phyloP scores from a whole-genome alignment of 2,113 vertebrate genomes.

The Propithecus coquereli region DNA sequence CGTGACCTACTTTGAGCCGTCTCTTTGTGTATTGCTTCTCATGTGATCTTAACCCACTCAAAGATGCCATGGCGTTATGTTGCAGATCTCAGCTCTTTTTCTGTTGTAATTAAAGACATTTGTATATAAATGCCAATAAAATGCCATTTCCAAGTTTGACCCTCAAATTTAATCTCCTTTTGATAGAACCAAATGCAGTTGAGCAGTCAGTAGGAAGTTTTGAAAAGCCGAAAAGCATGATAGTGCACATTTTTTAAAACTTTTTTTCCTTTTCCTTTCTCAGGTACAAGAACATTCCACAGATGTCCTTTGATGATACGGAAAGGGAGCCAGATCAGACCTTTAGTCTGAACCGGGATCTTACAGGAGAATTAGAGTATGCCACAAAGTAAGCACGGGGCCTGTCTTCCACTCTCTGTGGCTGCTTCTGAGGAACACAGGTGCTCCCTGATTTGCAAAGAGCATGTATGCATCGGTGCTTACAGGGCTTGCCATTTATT shows the following conservation, averaged over 20 bases:
- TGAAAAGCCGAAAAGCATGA: background rate
- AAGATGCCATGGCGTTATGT: background rate
- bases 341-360: constrained; percentile 93
- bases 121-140: constrained; percentile 27
- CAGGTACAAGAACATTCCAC: constrained; percentile 96
- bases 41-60: constrained; percentile 49
- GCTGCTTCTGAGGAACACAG: background rate
- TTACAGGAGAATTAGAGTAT: constrained; percentile 92
- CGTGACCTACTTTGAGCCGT: constrained; percentile 26
- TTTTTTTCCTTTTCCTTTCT: background rate
- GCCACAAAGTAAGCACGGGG: constrained; percentile 89
- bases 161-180: constrained; percentile 21
- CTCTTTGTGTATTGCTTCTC: constrained; percentile 39
- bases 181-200: background rate
- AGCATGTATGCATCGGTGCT: background rate
- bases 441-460: background rate
- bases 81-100: constrained; percentile 27
- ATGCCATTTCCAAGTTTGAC: background rate
- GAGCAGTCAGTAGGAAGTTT: constrained; percentile 11
- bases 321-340: constrained; percentile 94
- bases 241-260: background rate
- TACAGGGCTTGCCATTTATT: background rate
- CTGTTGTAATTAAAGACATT: constrained; percentile 19
- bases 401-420: background rate
- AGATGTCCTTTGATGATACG: constrained; percentile 97